Conservation (phyloP, 1,140 invertebrate species). For the Eufriesea mexicana region DNA sequence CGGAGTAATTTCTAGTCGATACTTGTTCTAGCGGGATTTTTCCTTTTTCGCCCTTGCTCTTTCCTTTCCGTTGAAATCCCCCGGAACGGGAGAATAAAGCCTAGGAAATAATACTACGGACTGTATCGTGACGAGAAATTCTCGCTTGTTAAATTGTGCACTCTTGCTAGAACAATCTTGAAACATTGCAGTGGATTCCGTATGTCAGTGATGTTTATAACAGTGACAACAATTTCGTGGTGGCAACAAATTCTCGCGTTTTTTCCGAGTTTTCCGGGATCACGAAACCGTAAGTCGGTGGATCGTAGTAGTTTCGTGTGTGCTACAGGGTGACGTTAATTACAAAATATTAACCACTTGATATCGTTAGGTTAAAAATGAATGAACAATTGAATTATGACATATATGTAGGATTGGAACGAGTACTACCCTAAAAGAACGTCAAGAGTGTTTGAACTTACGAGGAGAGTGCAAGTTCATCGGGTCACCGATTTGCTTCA, state of each 20-base stretch:
- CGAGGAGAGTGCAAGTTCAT: too few species aligned
- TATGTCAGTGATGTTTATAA: not conserved
- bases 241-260: not conserved
- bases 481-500: too few species aligned
- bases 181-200: constrained; percentile 8
- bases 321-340: too few species aligned
- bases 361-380: too few species aligned
- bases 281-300: not conserved
- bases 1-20: not conserved
- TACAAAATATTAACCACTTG: too few species aligned
- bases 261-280: not conserved
- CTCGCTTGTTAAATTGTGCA: not conserved
- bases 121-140: not conserved
- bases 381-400: too few species aligned
- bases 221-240: not conserved
- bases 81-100: not conserved
- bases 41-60: too few species aligned
- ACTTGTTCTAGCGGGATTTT: not conserved
- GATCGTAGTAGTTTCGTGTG: not conserved
- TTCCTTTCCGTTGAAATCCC: not conserved
- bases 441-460: too few species aligned
- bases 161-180: not conserved
- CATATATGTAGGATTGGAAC: too few species aligned
- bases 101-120: not conserved
- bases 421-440: too few species aligned